Evolutionary conservation across 2,888 invertebrate species (phyloP), one percentile per base, ranked within the genome.

Genomic region (Globia sparganii): DNA sequence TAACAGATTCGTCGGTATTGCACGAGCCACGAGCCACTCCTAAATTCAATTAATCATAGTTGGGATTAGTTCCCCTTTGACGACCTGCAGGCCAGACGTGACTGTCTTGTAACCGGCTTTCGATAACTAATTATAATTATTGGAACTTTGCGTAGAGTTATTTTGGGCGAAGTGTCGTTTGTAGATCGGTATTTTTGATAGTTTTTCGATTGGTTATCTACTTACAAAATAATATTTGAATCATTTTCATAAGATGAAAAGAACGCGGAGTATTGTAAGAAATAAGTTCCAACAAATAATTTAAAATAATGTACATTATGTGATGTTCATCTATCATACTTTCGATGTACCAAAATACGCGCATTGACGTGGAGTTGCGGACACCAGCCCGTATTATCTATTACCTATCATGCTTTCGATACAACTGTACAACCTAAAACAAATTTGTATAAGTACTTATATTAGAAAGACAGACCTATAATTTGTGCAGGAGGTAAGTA

Each of bases 31-130:
- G 74, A 79, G 53, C 92, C 91, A 94, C 93, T 94, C 90, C 86
- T 92, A 93, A 95, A 96, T 96, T 95, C 93, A 95, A 96, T 95
- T 96, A 95, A 95, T 96, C 95, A 95, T 95, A 95, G 94, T 96
- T 95, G 81, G 92, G 93, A 95, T 95, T 95, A 95, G 95, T 95
- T 95, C 93, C 87, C 93, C 95, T 95, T 94, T 95, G 95, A 94
- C 94, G 93, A 93, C 91, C 91, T 91, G 90, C 86, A 90, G 90
- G 69, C 90, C 90, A 93, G 93, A 95, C 95, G 94, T 94, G 94
- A 93, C 93, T 93, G 92, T 92, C 92, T 93, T 92, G 86, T 79
- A 86, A 92, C 90, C 84, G 83, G 80, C 85, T 88, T 93, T 90
- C 88, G 86, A 91, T 92, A 91, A 86, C 86, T 87, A 87, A 88